A percentile compares a stretch with the other conserved stretches of the same genome.
Evolutionary conservation across 2,797 vertebrate genomes (phyloP).

Genomic region (Etheostoma nigrum): DNA sequence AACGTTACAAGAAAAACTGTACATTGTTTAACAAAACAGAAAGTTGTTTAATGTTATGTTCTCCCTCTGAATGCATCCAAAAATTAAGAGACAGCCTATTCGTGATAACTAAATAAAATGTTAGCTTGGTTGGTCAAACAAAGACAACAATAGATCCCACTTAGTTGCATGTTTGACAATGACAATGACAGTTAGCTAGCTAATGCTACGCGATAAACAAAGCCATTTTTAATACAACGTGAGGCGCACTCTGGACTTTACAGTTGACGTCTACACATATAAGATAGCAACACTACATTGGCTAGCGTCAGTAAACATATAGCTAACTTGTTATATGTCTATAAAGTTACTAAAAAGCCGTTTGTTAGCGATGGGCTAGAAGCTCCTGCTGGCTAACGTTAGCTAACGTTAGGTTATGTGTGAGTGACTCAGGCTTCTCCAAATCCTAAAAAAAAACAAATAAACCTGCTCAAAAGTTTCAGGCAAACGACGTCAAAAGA

Average conservation of each 20-base stretch:
- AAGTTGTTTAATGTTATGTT: not conserved
- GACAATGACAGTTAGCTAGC: conserved; percentile 44
- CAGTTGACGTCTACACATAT: rapidly evolving
- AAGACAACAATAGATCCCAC: not conserved
- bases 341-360: not conserved
- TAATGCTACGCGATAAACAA: conserved; percentile 48
- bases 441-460: not conserved
- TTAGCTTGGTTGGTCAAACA: not conserved
- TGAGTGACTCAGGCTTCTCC: conserved; percentile 67
- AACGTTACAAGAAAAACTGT: not conserved
- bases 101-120: not conserved
- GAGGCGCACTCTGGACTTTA: not conserved
- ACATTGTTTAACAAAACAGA: not conserved
- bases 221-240: not conserved
- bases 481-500: not conserved
- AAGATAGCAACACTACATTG: not conserved
- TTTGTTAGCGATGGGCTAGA: conserved; percentile 30
- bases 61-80: not conserved
- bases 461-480: not conserved
- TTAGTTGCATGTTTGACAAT: not conserved
- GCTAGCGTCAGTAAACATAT: rapidly evolving
- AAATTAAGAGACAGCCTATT: not conserved
- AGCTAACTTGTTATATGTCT: not conserved
- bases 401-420: conserved; percentile 23
- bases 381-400: conserved; percentile 75